These are phyloP conservation scores for Orchestia grillus DNA, from an alignment of 1,140 invertebrate genomes.

Conservation along the genomic window DNA sequence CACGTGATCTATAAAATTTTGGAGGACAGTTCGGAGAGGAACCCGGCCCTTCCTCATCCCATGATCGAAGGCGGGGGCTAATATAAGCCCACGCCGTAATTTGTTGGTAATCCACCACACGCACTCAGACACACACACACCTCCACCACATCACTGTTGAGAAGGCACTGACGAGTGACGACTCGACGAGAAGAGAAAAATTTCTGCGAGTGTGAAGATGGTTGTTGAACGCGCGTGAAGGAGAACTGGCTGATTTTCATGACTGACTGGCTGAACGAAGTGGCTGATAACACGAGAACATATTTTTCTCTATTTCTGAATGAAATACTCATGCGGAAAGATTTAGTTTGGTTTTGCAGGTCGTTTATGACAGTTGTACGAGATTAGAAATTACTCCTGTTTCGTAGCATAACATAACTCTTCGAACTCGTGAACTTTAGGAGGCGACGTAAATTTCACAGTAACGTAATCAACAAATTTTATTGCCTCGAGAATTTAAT, in stretches of 20 bases:
- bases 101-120: slow-evolving; percentile 50
- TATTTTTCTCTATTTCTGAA: not conserved
- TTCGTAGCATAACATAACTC: too few species aligned
- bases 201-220: slow-evolving; percentile 7
- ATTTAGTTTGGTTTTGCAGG: not conserved
- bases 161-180: slow-evolving; percentile 46
- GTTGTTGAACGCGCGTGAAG: not conserved
- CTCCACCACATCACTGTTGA: slow-evolving; percentile 32
- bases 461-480: too few species aligned
- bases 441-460: too few species aligned
- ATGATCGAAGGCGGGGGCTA: slow-evolving; percentile 58
- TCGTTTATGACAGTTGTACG: not conserved
- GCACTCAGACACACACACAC: not conserved
- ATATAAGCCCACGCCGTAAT: slow-evolving; percentile 54
- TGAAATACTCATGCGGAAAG: not conserved
- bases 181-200: not conserved
- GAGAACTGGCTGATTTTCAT: slow-evolving; percentile 46
- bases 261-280: slow-evolving; percentile 40
- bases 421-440: too few species aligned
- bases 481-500: too few species aligned
- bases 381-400: too few species aligned
- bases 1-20: slow-evolving; percentile 75
- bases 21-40: slow-evolving; percentile 72
- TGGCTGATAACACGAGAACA: not conserved
- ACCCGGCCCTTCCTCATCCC: slow-evolving; percentile 67